These are phyloP conservation scores for Ursus arctos DNA, from an alignment of 2,113 vertebrate genomes.

Conservation along the genomic window DNA sequence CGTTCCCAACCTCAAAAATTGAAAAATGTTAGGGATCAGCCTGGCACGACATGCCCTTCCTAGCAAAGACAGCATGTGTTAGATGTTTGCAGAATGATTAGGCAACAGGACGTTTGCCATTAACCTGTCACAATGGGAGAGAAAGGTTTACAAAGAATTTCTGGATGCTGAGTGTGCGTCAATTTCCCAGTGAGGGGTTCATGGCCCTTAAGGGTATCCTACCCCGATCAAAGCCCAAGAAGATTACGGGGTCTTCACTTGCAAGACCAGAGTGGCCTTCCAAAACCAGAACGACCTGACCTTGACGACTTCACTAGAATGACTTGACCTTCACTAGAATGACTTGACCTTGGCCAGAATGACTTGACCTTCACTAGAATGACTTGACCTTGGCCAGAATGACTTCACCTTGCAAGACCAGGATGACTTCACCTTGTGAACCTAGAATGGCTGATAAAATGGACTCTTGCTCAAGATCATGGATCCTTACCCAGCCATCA, in stretches of 20 bases:
- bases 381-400: not conserved
- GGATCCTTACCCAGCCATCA: not conserved
- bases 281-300: not conserved
- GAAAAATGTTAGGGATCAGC: not conserved
- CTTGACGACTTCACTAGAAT: not conserved
- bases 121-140: not conserved
- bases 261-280: not conserved
- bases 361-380: not conserved
- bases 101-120: not conserved
- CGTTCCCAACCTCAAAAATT: not conserved
- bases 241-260: not conserved
- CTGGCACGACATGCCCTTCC: not conserved
- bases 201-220: not conserved
- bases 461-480: too few relatives aligned
- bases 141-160: not conserved
- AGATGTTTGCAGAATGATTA: not conserved
- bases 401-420: not conserved
- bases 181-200: not conserved
- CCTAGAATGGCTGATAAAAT: not conserved
- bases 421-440: not conserved
- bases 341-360: not conserved
- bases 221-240: not conserved
- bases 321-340: not conserved
- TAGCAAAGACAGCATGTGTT: not conserved
- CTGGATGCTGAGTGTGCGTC: not conserved